Conservation (phyloP, 2,888 invertebrate species). For the Netelia melanura region DNA sequence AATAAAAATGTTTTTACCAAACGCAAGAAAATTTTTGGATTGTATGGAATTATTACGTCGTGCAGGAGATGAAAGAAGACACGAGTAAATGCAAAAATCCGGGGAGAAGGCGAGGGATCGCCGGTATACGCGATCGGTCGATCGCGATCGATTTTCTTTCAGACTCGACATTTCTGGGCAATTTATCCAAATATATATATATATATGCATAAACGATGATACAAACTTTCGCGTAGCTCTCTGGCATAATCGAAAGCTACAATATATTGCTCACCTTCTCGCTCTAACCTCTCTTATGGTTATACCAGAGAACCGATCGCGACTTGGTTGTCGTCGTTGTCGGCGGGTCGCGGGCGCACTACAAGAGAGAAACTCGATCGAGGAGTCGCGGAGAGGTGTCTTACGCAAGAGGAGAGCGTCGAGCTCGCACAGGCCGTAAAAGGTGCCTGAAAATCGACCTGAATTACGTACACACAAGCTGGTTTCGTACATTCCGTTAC, state of each 20-base stretch:
- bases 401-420: conserved; percentile 63
- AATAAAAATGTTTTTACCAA: neutral
- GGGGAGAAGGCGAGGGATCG: conserved; percentile 2
- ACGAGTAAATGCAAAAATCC: conserved; percentile 6
- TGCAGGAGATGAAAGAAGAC: neutral
- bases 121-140: conserved; percentile 9
- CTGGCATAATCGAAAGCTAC: conserved; percentile 58
- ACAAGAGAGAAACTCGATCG: conserved; percentile 63
- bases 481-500: conserved; percentile 17
- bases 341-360: conserved; percentile 24
- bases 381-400: conserved; percentile 49
- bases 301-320: conserved; percentile 55
- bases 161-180: neutral
- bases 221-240: conserved; percentile 55
- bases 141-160: conserved; percentile 36
- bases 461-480: conserved; percentile 57
- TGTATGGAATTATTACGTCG: neutral
- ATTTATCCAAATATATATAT: conserved; percentile 3
- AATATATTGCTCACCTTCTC: conserved; percentile 37
- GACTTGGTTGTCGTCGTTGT: conserved; percentile 40
- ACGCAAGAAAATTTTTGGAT: neutral
- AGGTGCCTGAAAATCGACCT: conserved; percentile 68
- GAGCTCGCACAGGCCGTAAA: conserved; percentile 61
- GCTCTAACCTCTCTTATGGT: conserved; percentile 43
- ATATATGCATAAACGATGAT: conserved; percentile 29